Base-by-base conservation (phyloP, 2,797 vertebrate species). In the Lagodon rhomboides region DNA sequence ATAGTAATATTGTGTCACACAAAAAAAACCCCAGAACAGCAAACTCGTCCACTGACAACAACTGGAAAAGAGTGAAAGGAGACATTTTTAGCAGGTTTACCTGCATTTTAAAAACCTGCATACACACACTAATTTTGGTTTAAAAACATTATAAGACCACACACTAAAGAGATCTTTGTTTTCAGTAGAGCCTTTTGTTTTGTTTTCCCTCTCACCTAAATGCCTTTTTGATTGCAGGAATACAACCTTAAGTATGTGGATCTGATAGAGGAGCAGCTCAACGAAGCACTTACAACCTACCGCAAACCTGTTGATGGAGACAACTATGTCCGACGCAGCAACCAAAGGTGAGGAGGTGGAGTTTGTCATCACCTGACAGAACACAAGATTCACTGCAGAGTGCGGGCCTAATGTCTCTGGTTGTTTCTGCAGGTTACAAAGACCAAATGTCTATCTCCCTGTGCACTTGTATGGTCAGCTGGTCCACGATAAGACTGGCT, bases 181-280 rank as follows among this genome's bases (percentile, higher is more conserved):
- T 34, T 34, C 34, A 34, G 9, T 34, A 12, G 16, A 65, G 1
- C 7, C 46, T 46, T 58, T 41, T 58, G 17, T 62, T 62, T 27
- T 27, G 34, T 38, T 38, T 38, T 6, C 41, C 41, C 27, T 78
- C 20, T 64, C 5, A 56, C 34, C 16, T 51, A 18, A 67, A 79
- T 55, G 0, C 11, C 18, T 17, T 53, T 43, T 77, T 38, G 0
- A 16, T 82, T 84, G 16, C 77, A 96, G 98, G 98, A 99, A 90
- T 99, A 98, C 90, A 99, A 99, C 94, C 94, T 98, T 61, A 99
- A 99, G 86, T 99, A 99, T 12, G 98, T 99, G 82, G 98, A 99
- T 83, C 82, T 99, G 86, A 97, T 99, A 85, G 98, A 99, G 90
- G 98, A 99, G 85, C 98, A 99, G 82, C 96, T 99, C 63, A 99